A percentile compares a stretch with the other conserved stretches of the same genome.
These are phyloP conservation scores for Xyliphius kryptos DNA, from an alignment of 2,113 vertebrate genomes.

Conservation along the genomic window DNA sequence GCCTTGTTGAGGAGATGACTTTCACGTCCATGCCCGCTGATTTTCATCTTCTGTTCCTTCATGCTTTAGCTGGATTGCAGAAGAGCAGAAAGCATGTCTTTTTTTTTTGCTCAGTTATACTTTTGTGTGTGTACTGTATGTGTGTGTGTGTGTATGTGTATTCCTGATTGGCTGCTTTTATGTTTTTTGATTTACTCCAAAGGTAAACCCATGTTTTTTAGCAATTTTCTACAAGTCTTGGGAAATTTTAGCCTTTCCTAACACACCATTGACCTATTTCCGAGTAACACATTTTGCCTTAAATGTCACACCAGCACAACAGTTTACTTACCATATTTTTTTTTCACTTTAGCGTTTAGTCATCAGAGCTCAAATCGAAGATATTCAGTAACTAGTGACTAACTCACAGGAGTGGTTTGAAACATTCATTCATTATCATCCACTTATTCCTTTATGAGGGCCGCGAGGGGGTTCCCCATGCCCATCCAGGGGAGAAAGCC, in stretches of 20 bases:
- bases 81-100: not conserved
- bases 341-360: too few relatives aligned
- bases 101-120: not conserved
- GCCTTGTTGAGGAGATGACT: not conserved
- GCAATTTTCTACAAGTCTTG: not conserved
- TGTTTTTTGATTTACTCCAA: not conserved
- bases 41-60: slow-evolving; percentile 8
- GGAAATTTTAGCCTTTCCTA: not conserved
- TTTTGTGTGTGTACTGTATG: slow-evolving; percentile 11
- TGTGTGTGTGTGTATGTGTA: slow-evolving; percentile 16
- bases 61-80: not conserved
- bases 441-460: too few relatives aligned
- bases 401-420: too few relatives aligned
- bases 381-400: too few relatives aligned
- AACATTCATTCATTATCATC: too few relatives aligned
- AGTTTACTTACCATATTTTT: too few relatives aligned
- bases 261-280: too few relatives aligned
- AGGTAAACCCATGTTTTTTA: not conserved
- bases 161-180: not conserved
- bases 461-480: not conserved
- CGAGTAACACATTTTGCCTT: too few relatives aligned
- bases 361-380: too few relatives aligned
- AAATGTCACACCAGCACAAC: too few relatives aligned
- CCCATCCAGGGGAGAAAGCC: not conserved
- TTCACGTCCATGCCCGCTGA: slow-evolving; percentile 4